phyloP scores from a whole-genome alignment of 2,888 invertebrate genomes.

The Nasonovia ribisnigri region DNA sequence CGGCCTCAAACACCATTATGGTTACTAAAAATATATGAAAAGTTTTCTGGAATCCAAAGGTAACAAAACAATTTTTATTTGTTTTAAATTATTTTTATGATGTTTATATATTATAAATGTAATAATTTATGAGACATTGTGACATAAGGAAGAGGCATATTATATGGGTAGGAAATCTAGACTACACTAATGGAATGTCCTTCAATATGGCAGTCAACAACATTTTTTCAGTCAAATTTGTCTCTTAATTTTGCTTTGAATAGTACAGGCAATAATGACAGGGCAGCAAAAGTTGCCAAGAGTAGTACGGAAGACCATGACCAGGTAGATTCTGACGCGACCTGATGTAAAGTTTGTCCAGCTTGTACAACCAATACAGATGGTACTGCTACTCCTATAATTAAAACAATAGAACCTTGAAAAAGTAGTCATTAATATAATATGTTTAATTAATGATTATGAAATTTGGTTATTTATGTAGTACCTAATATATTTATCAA shows the following conservation, averaged over 20 bases:
- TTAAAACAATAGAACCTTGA: background rate
- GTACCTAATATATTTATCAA: background rate
- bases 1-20: slow-evolving; percentile 82
- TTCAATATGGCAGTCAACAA: slow-evolving; percentile 52
- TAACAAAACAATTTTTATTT: slow-evolving; percentile 50
- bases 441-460: background rate
- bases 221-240: slow-evolving; percentile 77
- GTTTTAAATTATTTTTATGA: background rate
- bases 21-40: slow-evolving; percentile 81
- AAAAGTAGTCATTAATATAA: background rate
- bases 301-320: slow-evolving; percentile 88
- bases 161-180: background rate
- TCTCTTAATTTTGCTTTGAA: slow-evolving; percentile 84
- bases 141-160: slow-evolving; percentile 28
- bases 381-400: slow-evolving; percentile 93
- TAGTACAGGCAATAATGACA: slow-evolving; percentile 90
- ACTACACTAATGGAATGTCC: slow-evolving; percentile 62
- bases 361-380: slow-evolving; percentile 98
- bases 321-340: slow-evolving; percentile 84
- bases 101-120: slow-evolving; percentile 28
- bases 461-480: background rate
- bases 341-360: slow-evolving; percentile 93
- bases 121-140: slow-evolving; percentile 42
- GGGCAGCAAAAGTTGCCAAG: slow-evolving; percentile 82
- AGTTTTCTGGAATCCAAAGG: slow-evolving; percentile 71